These are phyloP conservation scores for Eupithecia inturbata DNA, from an alignment of 2,888 invertebrate species.

Conservation along the genomic window DNA sequence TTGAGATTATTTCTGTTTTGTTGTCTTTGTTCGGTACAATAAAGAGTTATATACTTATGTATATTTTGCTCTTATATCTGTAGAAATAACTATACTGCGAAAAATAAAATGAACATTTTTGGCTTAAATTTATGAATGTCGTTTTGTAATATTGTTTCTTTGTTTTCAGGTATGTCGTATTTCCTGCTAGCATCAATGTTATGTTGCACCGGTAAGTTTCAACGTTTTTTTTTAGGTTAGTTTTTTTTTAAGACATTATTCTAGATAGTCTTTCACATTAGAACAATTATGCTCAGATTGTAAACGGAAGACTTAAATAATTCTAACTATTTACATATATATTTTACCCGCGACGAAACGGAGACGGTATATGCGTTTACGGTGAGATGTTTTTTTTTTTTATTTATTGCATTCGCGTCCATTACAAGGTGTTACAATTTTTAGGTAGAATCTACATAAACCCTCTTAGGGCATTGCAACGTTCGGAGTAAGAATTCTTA, in stretches of 20 bases:
- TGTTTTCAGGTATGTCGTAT: constrained; percentile 35
- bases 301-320: background rate
- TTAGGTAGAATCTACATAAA: too few species aligned
- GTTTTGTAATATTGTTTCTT: background rate
- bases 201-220: constrained; percentile 28
- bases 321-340: too few species aligned
- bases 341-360: too few species aligned
- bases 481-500: too few species aligned
- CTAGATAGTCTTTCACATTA: background rate
- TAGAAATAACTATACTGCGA: background rate
- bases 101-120: background rate
- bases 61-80: background rate
- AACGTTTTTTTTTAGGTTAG: too few species aligned
- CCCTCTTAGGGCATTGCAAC: too few species aligned
- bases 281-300: background rate
- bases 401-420: too few species aligned
- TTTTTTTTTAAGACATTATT: background rate
- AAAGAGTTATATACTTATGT: background rate
- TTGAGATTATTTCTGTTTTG: background rate
- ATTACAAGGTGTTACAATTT: too few species aligned
- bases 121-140: background rate
- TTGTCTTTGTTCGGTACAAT: background rate
- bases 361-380: too few species aligned
- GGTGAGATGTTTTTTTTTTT: too few species aligned
- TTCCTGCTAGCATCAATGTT: constrained; percentile 26